Percentiles rank a stretch among this genome's conserved stretches.
Conservation (phyloP, 2,888 invertebrate genomes). For the Metellina segmentata region DNA sequence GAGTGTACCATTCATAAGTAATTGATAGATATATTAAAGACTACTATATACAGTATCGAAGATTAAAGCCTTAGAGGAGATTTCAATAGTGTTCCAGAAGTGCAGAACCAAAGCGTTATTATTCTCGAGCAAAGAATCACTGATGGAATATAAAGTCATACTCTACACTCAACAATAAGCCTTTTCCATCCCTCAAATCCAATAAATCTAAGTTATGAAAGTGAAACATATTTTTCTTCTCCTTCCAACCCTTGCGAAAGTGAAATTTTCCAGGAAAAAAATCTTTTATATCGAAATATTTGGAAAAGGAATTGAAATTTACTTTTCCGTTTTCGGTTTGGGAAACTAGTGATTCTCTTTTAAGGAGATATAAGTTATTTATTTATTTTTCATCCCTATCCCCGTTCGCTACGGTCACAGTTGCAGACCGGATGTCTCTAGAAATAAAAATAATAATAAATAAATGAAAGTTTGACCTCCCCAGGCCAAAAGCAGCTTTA, state of each 20-base stretch:
- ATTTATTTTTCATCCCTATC: slow-evolving; percentile 27
- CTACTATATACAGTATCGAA: background rate
- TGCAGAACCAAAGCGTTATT: background rate
- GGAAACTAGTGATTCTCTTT: slow-evolving; percentile 23
- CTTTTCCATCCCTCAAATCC: slow-evolving; percentile 31
- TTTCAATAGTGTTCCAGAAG: background rate
- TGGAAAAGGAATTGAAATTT: slow-evolving; percentile 38
- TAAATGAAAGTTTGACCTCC: slow-evolving; percentile 9
- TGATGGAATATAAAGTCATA: background rate
- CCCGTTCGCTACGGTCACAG: slow-evolving; percentile 14
- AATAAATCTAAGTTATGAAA: slow-evolving; percentile 49
- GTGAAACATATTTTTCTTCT: slow-evolving; percentile 20
- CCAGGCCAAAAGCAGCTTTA: slow-evolving; percentile 18
- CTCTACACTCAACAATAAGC: slow-evolving; percentile 33
- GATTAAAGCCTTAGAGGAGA: background rate
- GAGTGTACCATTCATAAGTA: too few species aligned
- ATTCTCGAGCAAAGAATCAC: background rate
- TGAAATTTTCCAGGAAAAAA: slow-evolving; percentile 27
- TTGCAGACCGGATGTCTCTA: slow-evolving; percentile 22
- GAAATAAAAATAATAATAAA: background rate
- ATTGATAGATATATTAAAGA: too few species aligned
- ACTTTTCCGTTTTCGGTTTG: slow-evolving; percentile 41
- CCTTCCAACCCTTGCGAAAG: background rate
- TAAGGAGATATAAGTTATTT: slow-evolving; percentile 34
- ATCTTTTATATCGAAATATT: slow-evolving; percentile 24